A percentile compares a stretch with the other conserved stretches of the same genome.
These are phyloP conservation scores for Pachyrhynchus sulphureomaculatus DNA, from an alignment of 1,140 invertebrate genomes.

Conservation along the genomic window DNA sequence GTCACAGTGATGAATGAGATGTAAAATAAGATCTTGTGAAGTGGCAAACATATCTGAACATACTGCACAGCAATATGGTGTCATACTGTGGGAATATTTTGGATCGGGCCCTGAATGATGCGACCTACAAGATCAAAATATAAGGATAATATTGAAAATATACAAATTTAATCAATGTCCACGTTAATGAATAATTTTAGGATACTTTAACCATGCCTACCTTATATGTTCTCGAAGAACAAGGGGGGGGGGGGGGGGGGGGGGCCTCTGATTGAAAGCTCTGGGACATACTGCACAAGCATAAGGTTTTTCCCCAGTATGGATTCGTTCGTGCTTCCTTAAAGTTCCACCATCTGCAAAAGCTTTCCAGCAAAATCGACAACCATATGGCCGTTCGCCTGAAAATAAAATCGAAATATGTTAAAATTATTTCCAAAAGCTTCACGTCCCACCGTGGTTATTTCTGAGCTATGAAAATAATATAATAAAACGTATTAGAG, in stretches of 20 bases:
- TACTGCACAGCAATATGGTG: slow-evolving; percentile 71
- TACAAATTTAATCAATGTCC: background rate
- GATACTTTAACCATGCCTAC: slow-evolving; percentile 3
- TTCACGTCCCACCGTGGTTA: too few relatives aligned
- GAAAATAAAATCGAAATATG: background rate
- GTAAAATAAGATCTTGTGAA: slow-evolving; percentile 73
- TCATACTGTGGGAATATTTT: slow-evolving; percentile 53
- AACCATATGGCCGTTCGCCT: slow-evolving; percentile 74
- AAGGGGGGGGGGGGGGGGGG: too few relatives aligned
- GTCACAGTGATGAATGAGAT: slow-evolving; percentile 80
- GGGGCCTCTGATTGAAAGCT: slow-evolving; percentile 81
- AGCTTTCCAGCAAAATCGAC: slow-evolving; percentile 97
- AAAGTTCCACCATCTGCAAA: slow-evolving; percentile 98
- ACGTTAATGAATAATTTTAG: background rate
- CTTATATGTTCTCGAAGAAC: slow-evolving; percentile 79
- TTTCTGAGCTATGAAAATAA: too few relatives aligned
- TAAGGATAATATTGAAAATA: too few relatives aligned
- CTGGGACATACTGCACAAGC: slow-evolving; percentile 91
- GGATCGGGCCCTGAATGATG: slow-evolving; percentile 78
- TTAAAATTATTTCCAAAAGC: background rate
- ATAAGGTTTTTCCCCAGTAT: slow-evolving; percentile 95
- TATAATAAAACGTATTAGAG: too few relatives aligned
- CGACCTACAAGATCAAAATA: slow-evolving; percentile 49
- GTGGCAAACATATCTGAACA: slow-evolving; percentile 67
- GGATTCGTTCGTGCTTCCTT: slow-evolving; percentile 95